phyloP scores from a whole-genome alignment of 1,140 invertebrate species.

The Notospermus geniculatus region DNA sequence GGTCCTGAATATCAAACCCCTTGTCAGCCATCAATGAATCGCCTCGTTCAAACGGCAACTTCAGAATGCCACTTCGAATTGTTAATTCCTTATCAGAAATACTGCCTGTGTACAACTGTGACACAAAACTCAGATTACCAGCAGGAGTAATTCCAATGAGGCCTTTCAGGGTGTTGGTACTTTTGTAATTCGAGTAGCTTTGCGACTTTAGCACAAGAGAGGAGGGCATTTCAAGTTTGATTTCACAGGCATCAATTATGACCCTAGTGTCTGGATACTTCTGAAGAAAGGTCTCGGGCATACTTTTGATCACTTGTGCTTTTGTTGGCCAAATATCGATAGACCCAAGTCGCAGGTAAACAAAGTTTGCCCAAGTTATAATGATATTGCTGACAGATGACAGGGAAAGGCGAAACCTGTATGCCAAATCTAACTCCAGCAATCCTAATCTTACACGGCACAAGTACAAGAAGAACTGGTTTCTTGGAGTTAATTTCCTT shows the following conservation, averaged over 20 bases:
- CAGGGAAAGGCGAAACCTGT: slow-evolving; percentile 17
- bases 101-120: slow-evolving; percentile 13
- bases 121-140: slow-evolving; percentile 26
- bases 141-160: slow-evolving; percentile 28
- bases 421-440: slow-evolving; percentile 20
- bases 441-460: slow-evolving; percentile 13
- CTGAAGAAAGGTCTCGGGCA: slow-evolving; percentile 43
- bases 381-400: slow-evolving; percentile 19
- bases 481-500: not conserved
- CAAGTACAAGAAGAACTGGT: slow-evolving; percentile 23
- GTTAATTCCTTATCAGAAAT: slow-evolving; percentile 28
- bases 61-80: slow-evolving; percentile 14
- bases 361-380: slow-evolving; percentile 25
- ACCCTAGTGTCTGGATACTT: slow-evolving; percentile 40
- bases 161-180: slow-evolving; percentile 23
- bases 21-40: slow-evolving; percentile 31
- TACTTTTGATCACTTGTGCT: slow-evolving; percentile 14
- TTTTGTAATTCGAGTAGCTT: slow-evolving; percentile 27
- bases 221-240: slow-evolving; percentile 47
- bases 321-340: slow-evolving; percentile 14
- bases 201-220: no score
- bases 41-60: slow-evolving; percentile 24
- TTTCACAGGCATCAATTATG: slow-evolving; percentile 54
- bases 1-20: slow-evolving; percentile 20
- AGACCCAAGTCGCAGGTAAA: slow-evolving; percentile 17